Base-by-base conservation (phyloP, 2,888 invertebrate species). In the Apomyelois bistriatella region DNA sequence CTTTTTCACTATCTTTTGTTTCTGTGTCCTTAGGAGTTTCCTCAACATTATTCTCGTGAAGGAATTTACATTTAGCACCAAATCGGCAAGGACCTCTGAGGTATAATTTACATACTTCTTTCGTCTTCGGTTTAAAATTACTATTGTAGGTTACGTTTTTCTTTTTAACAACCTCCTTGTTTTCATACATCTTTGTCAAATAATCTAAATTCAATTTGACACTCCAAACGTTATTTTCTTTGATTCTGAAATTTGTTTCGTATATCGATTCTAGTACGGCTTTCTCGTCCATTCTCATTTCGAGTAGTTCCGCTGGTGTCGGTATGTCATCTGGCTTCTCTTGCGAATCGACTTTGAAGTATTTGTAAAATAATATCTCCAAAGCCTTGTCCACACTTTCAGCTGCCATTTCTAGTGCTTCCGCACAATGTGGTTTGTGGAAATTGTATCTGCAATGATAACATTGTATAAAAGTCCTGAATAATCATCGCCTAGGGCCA, bases 221-320 rank as follows among this genome's bases (percentile, higher is more conserved):
- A 58, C 88, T 92, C 96, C 96, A 96, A 13, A 95, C 91, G 79
- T 95, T 93, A 52, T 90, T 87, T 53, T 95, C 94, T 72, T 94
- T 94, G 57, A 94, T 93, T 65, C 86, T 90, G 73, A 95, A 96
- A 30, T 91, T 89, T 30, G 90, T 83, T 55, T 95, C 95, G 66
- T 95, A 96, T 59, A 96, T 96, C 12, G 95, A 95, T 79, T 94
- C 93, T 32, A 96, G 79, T 0, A 94, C 95, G 58, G 93, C 93
- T 76, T 93, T 93, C 70, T 96, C 96, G 53, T 96, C 96, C 8
- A 79, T 81, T 56, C 93, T 91, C 82, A 93, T 93, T 74, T 94
- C 94, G 28, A 92, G 59, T 38, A 94, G 70, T 65, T 94, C 93
- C 2, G 85, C 68, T 58, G 81, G 76, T 3, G 90, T 77, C 0